A percentile compares a stretch with the other conserved stretches of the same genome.
Evolutionary conservation across 53 echinoderm and acorn worm genomes (phyloP).

Genomic region (Holothuria scabra): DNA sequence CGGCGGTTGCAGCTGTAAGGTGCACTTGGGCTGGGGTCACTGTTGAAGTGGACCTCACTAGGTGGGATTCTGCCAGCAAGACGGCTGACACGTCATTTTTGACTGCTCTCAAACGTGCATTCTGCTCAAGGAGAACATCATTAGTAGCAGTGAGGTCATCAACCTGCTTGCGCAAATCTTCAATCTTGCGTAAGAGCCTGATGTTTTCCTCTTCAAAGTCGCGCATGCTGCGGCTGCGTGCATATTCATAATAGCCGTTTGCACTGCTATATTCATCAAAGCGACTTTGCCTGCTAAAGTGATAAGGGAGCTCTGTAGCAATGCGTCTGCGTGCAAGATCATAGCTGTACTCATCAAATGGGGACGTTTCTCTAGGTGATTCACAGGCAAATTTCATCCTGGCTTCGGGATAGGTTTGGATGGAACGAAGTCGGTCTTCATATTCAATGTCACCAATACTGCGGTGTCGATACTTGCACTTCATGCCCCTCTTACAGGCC

Average conservation of each 20-base stretch:
- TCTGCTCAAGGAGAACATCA: conserved; percentile 97
- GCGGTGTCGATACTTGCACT: conserved; percentile 91
- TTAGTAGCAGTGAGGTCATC: conserved; percentile 91
- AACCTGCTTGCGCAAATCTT: conserved; percentile 89
- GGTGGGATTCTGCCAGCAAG: conserved; percentile 86
- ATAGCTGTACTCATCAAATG: conserved; percentile 58
- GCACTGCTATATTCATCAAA: conserved; percentile 33
- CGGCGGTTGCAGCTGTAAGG: conserved; percentile 69
- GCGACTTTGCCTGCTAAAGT: conserved; percentile 22
- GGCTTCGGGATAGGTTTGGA: not conserved
- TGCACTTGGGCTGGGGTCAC: conserved; percentile 71
- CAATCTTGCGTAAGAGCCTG: conserved; percentile 80
- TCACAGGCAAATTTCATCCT: conserved; percentile 14
- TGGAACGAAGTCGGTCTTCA: conserved; percentile 65
- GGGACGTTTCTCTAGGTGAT: conserved; percentile 25
- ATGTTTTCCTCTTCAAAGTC: conserved; percentile 92
- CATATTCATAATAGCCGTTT: conserved; percentile 9
- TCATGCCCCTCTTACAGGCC: conserved; percentile 76
- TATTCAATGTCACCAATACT: conserved; percentile 90
- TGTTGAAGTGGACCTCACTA: conserved; percentile 81
- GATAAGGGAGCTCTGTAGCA: conserved; percentile 20
- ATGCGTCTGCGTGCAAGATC: conserved; percentile 73
- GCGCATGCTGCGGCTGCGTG: conserved; percentile 53
- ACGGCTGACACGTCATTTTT: conserved; percentile 74
- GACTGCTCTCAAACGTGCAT: conserved; percentile 86